Base-by-base conservation (phyloP, 2,113 vertebrate species). In the Hemichromis elongatus region DNA sequence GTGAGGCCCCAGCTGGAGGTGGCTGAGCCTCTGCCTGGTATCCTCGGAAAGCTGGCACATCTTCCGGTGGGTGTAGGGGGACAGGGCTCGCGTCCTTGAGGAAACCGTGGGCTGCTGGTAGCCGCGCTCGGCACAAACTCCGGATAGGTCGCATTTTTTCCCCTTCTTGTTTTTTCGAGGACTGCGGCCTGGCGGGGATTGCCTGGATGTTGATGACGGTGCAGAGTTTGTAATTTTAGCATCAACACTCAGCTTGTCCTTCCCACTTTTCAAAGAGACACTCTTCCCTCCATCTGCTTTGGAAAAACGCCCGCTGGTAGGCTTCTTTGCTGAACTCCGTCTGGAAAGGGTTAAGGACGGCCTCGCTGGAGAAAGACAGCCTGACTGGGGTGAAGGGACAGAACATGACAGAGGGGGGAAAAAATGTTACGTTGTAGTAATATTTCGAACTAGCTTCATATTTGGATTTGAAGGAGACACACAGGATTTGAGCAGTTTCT, bases 21-120 rank as follows among this genome's bases (percentile, higher is more conserved):
- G 97, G 70, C 96, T 91, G 85, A 99, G 96, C 14, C 98, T 96
- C 92, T 97, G 97, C 63, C 95, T 86, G 84, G 97, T 88, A 78
- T 97, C 97, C 88, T 97, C 96, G 0, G 97, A 96, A 1, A 98
- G 97, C 92, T 99, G 96, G 92, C 98, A 99, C 97, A 99, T 99
- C 77, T 96, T 96, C 80, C 98, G 97, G 89, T 96, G 97, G 28
- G 98, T 99, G 94, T 99, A 99, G 1, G 99, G 98, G 7, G 99
- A 99, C 16, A 96, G 96, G 7, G 97, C 96, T 42, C 97, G 97
- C 3, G 96, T 95, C 90, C 93, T 95, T 52, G 98, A 99, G 52
- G 98, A 97, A 81, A 97, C 97, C 0, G 99, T 99, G 86, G 97
- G 97, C 93, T 95, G 96, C 89, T 97, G 96, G 28, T 99, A 99